Evolutionary conservation across 2,888 invertebrate genomes (phyloP), one percentile per base, ranked within the genome.

Genomic region (Mellilla xanthometata): DNA sequence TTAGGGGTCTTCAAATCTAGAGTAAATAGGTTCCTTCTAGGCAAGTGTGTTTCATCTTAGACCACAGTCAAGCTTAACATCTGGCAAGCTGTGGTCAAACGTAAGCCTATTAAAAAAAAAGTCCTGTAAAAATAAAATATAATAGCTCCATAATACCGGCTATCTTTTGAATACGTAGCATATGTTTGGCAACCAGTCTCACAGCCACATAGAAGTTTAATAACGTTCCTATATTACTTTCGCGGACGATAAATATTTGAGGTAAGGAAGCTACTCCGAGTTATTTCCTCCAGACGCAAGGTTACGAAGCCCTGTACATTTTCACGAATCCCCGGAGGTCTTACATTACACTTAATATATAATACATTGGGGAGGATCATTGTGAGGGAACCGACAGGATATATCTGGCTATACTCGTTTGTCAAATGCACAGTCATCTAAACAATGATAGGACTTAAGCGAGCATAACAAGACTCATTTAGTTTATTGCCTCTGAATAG

Each of bases 351-450:
- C 51, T 54, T 53, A 51, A 52, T 57, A 84, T 82, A 82, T 83
- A 84, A 82, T 81, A 82, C 84, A 78, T 79, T 74, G 74, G 81
- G 80, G 84, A 81, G 85, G 81, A 85, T 85, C 84, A 82, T 83
- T 83, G 79, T 80, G 73, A 81, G 79, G 79, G 79, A 80, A 84
- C 81, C 77, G 77, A 72, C 78, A n/a, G 81, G 78, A 85, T 85
- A 82, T 82, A 81, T 81, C 79, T 76, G 78, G 72, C 83, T 81
- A 84, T 81, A 81, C 84, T 87, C 88, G 82, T 88, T 88, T 88
- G 85, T 88, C 85, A 87, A 87, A 88, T 83, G 84, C 77, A 80
- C 81, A 82, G 82, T 84, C 85, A 86, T 88, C 84, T 87, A 87
- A 85, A 77, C 78, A 81, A 85, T 79, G 85, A 79, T 78, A 74